Conservation (phyloP, 1,140 invertebrate species). For the Cotesia chilonis region DNA sequence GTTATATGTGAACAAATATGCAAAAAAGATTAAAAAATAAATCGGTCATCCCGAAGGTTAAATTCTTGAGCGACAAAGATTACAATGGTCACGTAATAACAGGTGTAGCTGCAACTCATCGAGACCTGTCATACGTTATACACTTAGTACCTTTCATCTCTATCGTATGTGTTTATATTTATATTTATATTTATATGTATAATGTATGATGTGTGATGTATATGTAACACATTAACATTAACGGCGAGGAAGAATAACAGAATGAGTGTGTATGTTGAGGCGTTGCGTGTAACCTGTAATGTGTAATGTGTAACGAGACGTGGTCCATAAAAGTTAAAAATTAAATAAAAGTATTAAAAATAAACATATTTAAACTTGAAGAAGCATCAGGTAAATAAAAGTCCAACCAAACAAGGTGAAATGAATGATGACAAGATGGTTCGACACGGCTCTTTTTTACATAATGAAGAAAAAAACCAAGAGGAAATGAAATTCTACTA, state of each 20-base stretch:
- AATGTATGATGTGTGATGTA: neutral
- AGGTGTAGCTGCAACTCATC: neutral
- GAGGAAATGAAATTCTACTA: neutral
- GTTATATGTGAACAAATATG: neutral
- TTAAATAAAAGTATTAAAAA: conserved; percentile 23
- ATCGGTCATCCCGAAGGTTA: conserved; percentile 15
- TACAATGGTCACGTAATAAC: conserved; percentile 21
- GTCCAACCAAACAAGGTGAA: conserved; percentile 10
- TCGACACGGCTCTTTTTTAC: conserved; percentile 33
- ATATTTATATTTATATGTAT: conserved; percentile 4
- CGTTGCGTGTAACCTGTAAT: conserved; percentile 28
- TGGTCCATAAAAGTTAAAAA: neutral
- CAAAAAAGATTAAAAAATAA: conserved; percentile 13
- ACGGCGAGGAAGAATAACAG: neutral
- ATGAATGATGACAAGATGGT: conserved; percentile 38
- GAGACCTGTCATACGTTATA: conserved; percentile 20
- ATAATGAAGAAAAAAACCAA: conserved; percentile 10
- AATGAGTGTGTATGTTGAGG: neutral
- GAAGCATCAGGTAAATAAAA: neutral
- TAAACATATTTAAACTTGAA: conserved; percentile 5
- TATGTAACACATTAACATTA: neutral
- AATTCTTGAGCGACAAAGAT: neutral
- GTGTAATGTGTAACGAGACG: conserved; percentile 18
- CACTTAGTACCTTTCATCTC: conserved; percentile 1
- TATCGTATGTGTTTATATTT: neutral